Evolutionary conservation across 2,113 vertebrate genomes (phyloP), one percentile per base, ranked within the genome.

Genomic region (Phylloscopus trochilus): DNA sequence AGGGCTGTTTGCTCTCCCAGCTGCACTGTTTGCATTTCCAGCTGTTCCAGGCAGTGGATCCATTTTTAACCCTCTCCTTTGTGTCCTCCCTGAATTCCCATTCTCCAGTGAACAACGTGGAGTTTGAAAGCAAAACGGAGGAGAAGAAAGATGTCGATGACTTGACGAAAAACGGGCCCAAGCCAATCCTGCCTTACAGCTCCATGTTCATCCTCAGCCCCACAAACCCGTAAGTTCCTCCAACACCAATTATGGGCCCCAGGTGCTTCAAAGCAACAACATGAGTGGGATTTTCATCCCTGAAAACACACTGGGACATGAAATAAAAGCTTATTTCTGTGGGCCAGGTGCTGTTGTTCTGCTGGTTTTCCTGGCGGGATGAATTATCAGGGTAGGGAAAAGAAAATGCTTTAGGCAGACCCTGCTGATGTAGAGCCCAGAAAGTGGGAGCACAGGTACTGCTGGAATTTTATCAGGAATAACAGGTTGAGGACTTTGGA

Each of bases 191-290:
- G 86, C 99, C 99, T 14, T 99, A 99, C 96, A 99, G 99, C 23
- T 99, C 99, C 95, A 99, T 99, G 99, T 99, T 99, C 89, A 97
- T 99, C 89, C 98, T 99, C 46, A 98, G 98, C 41, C 98, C 98
- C 70, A 98, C 98, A 53, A 99, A 99, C 55, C 98, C 99, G 99
- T 99, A 96, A 99, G 98, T 98, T 62, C 64, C 49, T 35, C 0
- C 1, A 1, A 3, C 41, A 15, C 23, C 59, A 5, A 0, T 8
- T 3, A 1, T 1, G 33, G 46, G 10, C 28, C 49, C 35, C 10
- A 11, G 78, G 33, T 56, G 6, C 33, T n/a, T 11, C 44, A 16
- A 1, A 35, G 67, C 39, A 51, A 1, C 20, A 24, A 7, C 51
- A 6, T 30, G 18, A 53, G 11, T 13, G 75, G 59, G 55, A 27